Conservation (phyloP, 2,888 invertebrate genomes). For the Noctuana brunneofusca region DNA sequence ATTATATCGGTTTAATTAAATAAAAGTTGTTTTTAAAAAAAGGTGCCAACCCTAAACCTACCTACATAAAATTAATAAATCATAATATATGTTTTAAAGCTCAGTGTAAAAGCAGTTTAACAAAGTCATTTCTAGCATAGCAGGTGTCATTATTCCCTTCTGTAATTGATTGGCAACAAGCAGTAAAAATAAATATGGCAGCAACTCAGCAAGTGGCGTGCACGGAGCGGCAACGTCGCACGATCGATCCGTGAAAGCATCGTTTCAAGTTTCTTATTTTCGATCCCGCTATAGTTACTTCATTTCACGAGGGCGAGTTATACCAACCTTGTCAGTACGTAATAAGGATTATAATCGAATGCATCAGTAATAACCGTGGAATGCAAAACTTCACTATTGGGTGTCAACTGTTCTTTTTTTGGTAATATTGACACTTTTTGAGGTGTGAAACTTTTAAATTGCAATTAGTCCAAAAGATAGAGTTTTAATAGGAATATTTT, state of each 20-base stretch:
- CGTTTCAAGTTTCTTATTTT: slow-evolving; percentile 39
- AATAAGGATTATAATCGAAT: slow-evolving; percentile 10
- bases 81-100: not conserved
- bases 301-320: slow-evolving; percentile 5
- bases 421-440: slow-evolving; percentile 9
- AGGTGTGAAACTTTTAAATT: not conserved
- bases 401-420: slow-evolving; percentile 10
- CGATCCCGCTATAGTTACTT: slow-evolving; percentile 31
- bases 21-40: no score
- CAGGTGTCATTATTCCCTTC: slow-evolving; percentile 63
- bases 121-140: slow-evolving; percentile 25
- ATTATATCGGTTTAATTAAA: no score
- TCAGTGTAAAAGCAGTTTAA: slow-evolving; percentile 19
- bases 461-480: no score
- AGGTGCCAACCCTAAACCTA: no score
- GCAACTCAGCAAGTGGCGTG: slow-evolving; percentile 46
- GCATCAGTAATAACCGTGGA: not conserved
- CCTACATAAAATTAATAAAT: no score
- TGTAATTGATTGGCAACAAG: slow-evolving; percentile 72
- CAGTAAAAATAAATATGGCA: slow-evolving; percentile 65
- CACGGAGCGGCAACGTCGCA: slow-evolving; percentile 74
- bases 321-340: not conserved
- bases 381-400: slow-evolving; percentile 11
- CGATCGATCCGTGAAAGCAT: slow-evolving; percentile 66
- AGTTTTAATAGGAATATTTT: not conserved